Evolutionary conservation across 92 coral and sea anemone species (phyloP), one percentile per base, ranked within the genome.

Genomic region (Micromussa lordhowensis): DNA sequence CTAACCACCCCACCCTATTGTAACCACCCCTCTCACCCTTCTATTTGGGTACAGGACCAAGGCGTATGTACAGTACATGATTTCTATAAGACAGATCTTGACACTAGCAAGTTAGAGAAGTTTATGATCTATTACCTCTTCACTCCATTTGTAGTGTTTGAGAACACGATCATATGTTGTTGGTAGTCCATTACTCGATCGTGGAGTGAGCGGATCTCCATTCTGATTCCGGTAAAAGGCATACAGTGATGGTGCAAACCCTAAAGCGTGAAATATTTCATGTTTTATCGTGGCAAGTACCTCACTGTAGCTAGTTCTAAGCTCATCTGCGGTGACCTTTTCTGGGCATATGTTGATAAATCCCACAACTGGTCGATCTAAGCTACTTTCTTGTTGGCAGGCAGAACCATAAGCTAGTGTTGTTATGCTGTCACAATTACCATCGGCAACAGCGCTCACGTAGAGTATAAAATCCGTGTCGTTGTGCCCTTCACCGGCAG

Each of bases 341-440:
- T 86, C 78, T 0, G 96, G 96, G 35, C 99, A 98, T 44, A 98
- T 91, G 71, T 98, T 98, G 34, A 98, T 88, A 88, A 91, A 94
- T 18, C 99, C 99, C 17, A 96, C 98, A n/a, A 98, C 90, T 1
- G 99, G 99, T n/a, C 99, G 92, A 79, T 98, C 99, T 18, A 94
- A 68, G 22, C 53, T 59, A 19, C 86, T 85, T 38, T 98, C 99
- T 80, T 94, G 98, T 75, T 98, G 99, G 72, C 99, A 98, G 0
- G 90, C 92, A 0, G 99, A 91, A 3, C 98, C 98, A 70, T 93
- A 98, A 0, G 99, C 99, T 4, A 98, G 51, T 0, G 98, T 92
- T 4, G 40, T 57, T 5, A 3, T 32, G 0, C 38, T 70, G 34
- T 78, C 29, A 72, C 99, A 98, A 29, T 98, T 92, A 18, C 92